A percentile compares a stretch with the other conserved stretches of the same genome.
Evolutionary conservation across 2,888 invertebrate genomes (phyloP).

Genomic region (Leptinotarsa peninsularis): DNA sequence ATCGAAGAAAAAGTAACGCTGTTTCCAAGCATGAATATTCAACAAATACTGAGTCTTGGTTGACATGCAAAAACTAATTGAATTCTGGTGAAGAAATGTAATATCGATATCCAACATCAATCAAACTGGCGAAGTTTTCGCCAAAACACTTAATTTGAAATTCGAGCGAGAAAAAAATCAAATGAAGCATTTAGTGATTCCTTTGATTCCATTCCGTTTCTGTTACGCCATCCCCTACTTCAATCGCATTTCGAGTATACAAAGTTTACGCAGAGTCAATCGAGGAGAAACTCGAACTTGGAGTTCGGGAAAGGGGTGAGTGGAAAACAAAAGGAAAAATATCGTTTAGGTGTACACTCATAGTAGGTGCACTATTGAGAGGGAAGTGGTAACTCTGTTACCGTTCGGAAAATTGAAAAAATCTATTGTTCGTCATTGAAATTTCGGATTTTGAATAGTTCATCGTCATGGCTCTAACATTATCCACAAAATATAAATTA

Average conservation of each 20-base stretch:
- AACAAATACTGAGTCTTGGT: background rate
- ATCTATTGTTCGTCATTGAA: too few relatives aligned
- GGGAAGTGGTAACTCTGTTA: too few relatives aligned
- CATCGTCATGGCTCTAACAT: too few relatives aligned
- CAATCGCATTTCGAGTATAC: constrained; percentile 61
- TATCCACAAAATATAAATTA: too few relatives aligned
- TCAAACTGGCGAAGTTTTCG: constrained; percentile 10
- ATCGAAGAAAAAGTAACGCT: background rate
- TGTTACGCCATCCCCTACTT: constrained; percentile 55
- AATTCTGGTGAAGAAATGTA: background rate
- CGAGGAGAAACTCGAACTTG: constrained; percentile 52
- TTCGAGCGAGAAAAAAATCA: constrained; percentile 53
- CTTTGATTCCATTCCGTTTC: constrained; percentile 61
- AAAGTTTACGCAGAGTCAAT: constrained; percentile 61
- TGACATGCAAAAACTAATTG: background rate
- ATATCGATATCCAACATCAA: constrained; percentile 5
- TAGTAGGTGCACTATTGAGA: too few relatives aligned
- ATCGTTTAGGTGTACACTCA: background rate
- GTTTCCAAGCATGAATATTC: background rate
- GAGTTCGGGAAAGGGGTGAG: constrained; percentile 1
- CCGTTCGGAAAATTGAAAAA: too few relatives aligned
- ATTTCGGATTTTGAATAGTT: too few relatives aligned
- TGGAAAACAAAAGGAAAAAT: background rate
- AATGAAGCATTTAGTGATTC: constrained; percentile 59
- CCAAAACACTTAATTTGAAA: constrained; percentile 39